A percentile compares a stretch with the other conserved stretches of the same genome.
phyloP scores from a whole-genome alignment of 2,888 invertebrate species.

The Trissolcus japonicus region DNA sequence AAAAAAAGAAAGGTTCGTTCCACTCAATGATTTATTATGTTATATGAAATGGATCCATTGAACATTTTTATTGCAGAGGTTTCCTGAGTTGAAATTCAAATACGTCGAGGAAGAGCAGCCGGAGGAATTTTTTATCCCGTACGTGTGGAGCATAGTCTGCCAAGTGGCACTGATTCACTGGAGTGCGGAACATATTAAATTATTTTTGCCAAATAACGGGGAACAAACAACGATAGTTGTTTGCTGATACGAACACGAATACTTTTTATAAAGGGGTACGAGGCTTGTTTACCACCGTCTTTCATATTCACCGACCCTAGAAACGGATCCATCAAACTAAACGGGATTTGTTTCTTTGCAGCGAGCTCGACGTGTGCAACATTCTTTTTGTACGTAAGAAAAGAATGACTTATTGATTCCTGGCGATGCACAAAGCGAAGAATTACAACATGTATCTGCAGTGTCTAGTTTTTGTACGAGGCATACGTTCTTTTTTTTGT shows the following conservation, averaged over 20 bases:
- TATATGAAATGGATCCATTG: background rate
- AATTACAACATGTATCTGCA: background rate
- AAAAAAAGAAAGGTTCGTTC: background rate
- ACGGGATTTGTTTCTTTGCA: background rate
- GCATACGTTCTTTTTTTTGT: background rate
- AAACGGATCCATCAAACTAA: background rate
- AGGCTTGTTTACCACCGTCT: background rate
- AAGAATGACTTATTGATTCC: slow-evolving; percentile 4
- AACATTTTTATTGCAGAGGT: slow-evolving; percentile 84
- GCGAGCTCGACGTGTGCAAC: background rate
- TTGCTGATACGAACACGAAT: slow-evolving; percentile 69
- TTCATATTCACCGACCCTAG: background rate
- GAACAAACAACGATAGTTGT: slow-evolving; percentile 74
- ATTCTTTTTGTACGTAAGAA: slow-evolving; percentile 1
- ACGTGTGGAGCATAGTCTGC: slow-evolving; percentile 95
- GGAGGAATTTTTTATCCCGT: slow-evolving; percentile 99
- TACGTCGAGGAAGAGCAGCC: slow-evolving; percentile 99
- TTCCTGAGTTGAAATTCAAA: slow-evolving; percentile 98
- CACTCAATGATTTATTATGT: background rate
- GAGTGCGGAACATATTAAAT: slow-evolving; percentile 74
- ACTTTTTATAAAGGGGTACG: slow-evolving; percentile 38
- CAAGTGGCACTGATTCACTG: slow-evolving; percentile 74
- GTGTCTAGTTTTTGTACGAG: slow-evolving; percentile 1
- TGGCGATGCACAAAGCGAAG: background rate
- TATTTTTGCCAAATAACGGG: slow-evolving; percentile 69